phyloP scores from a whole-genome alignment of 2,797 vertebrate genomes.

The Nyctalus aviator region DNA sequence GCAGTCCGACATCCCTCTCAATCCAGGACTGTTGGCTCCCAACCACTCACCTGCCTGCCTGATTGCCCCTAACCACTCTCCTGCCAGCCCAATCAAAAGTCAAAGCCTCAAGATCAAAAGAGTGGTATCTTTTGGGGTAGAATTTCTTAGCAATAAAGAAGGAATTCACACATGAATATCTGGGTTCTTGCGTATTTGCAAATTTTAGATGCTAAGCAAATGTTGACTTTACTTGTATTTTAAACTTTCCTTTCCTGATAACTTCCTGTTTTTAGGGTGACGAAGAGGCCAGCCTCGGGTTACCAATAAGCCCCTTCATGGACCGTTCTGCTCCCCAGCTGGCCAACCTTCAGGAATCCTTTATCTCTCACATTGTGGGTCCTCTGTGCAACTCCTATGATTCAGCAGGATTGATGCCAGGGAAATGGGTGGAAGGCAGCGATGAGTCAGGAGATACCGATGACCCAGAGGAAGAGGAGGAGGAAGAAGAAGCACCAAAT shows the following conservation, averaged over 20 bases:
- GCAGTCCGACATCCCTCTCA: too few relatives aligned
- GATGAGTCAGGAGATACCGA: constrained; percentile 91
- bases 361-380: constrained; percentile 99
- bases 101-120: not conserved
- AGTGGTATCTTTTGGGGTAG: not conserved
- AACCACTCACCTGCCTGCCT: too few relatives aligned
- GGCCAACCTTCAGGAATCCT: constrained; percentile 98
- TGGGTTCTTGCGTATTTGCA: not conserved
- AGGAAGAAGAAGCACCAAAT: constrained; percentile 81
- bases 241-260: not conserved
- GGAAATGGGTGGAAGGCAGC: constrained; percentile 93
- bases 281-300: constrained; percentile 96
- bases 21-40: too few relatives aligned
- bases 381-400: constrained; percentile 98
- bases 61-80: too few relatives aligned
- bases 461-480: constrained; percentile 90
- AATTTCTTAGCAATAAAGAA: not conserved
- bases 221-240: not conserved
- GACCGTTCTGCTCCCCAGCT: constrained; percentile 97
- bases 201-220: not conserved
- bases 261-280: constrained; percentile 91
- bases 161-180: not conserved
- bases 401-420: constrained; percentile 96
- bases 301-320: constrained; percentile 99
- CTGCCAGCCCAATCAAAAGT: not conserved